A percentile compares a stretch with the other conserved stretches of the same genome.
phyloP scores from a whole-genome alignment of 2,797 vertebrate species.

The Peromyscus nudipes region DNA sequence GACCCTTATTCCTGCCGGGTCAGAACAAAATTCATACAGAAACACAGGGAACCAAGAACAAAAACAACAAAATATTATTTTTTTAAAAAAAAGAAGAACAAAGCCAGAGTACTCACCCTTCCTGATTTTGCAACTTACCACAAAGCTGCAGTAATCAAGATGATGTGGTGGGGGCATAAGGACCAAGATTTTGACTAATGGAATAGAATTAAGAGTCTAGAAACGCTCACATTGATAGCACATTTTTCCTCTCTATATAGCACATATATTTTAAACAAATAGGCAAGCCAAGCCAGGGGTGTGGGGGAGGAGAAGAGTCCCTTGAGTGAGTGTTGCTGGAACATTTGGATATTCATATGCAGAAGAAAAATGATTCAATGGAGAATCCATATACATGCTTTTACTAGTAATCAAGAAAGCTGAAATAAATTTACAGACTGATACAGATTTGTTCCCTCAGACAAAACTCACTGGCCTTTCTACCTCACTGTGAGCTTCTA shows the following conservation, averaged over 20 bases:
- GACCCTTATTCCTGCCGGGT: neutral
- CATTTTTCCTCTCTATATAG: neutral
- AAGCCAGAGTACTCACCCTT: neutral
- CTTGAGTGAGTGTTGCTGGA: neutral
- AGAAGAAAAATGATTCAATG: neutral
- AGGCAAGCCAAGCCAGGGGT: neutral
- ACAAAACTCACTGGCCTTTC: neutral
- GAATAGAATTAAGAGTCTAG: neutral
- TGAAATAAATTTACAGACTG: neutral
- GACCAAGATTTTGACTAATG: neutral
- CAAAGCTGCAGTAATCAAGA: neutral
- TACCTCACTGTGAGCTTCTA: neutral
- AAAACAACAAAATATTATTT: neutral
- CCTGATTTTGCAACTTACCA: constrained; percentile 33
- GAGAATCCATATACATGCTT: neutral
- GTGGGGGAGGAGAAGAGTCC: neutral
- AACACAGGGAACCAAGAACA: neutral
- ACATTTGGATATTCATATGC: neutral
- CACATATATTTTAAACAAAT: neutral
- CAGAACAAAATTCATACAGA: neutral
- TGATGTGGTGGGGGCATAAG: neutral
- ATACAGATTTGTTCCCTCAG: neutral
- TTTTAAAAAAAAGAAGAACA: neutral
- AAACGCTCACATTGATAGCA: neutral
- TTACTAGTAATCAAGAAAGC: neutral